Conservation (phyloP, 2,113 vertebrate species). For the Clarias batrachus region DNA sequence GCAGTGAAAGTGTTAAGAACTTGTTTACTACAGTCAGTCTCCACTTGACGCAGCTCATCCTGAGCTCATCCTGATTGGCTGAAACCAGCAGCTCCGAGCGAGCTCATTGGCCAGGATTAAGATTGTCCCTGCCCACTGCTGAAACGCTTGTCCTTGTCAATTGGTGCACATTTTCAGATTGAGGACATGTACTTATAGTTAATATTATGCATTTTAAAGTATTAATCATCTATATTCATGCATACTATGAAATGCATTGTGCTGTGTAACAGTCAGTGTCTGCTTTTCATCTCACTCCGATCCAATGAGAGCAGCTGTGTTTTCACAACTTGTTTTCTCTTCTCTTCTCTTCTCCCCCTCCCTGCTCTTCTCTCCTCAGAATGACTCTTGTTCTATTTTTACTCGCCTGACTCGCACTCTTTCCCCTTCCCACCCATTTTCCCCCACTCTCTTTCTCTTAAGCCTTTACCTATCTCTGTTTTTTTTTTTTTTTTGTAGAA, state of each 20-base stretch:
- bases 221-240: not conserved
- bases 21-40: slow-evolving; percentile 61
- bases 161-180: slow-evolving; percentile 15
- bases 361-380: slow-evolving; percentile 65
- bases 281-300: slow-evolving; percentile 45
- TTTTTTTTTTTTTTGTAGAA: not conserved
- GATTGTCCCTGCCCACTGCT: slow-evolving; percentile 58
- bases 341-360: not conserved
- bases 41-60: slow-evolving; percentile 39
- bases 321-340: slow-evolving; percentile 65
- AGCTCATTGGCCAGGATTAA: slow-evolving; percentile 54
- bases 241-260: not conserved
- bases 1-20: slow-evolving; percentile 59
- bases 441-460: slow-evolving; percentile 44
- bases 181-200: not conserved
- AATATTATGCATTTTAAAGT: not conserved
- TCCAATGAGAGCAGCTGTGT: slow-evolving; percentile 66
- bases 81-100: slow-evolving; percentile 45
- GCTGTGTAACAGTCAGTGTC: slow-evolving; percentile 32
- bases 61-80: slow-evolving; percentile 59
- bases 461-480: slow-evolving; percentile 42
- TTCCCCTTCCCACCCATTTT: slow-evolving; percentile 70
- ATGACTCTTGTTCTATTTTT: slow-evolving; percentile 78
- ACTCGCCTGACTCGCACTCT: slow-evolving; percentile 65
- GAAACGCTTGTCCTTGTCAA: slow-evolving; percentile 53